Evolutionary conservation across 2,888 invertebrate species (phyloP), one percentile per base, ranked within the genome.

Genomic region (Trichopria drosophilae): DNA sequence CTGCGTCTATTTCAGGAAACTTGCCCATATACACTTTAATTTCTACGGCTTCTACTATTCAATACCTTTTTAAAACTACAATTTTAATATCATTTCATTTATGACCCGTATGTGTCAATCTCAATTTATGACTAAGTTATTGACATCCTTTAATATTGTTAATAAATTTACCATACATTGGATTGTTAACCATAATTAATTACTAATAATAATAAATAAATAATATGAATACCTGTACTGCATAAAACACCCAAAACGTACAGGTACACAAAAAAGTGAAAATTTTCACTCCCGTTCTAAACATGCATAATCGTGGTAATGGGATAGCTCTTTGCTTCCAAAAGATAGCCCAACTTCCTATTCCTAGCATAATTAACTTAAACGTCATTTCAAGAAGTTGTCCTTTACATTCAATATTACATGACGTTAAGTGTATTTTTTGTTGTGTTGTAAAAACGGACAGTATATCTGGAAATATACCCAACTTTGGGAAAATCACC

Each of bases 181-280:
- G n/a, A n/a, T n/a, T n/a, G n/a, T 6, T 9, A 18, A 2, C 18
- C 18, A 31, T n/a, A 31, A 7, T 31, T 6, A 12, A 31, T 13
- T 9, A 15, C 6, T 29, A 29, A 18, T 28, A 23, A 29, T 5
- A 24, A 26, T 26, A 28, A 10, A 39, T 29, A 16, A 31, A 28
- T 45, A 36, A 31, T 26, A 40, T 10, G 35, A 43, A 60, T 59
- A 78, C 76, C 77, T 97, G 92, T 41, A 97, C 95, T 65, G 93
- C 87, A 75, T 97, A 99, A 78, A 99, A 99, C 13, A 99, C 80
- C 98, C 99, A 99, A 78, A 94, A 98, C 4, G 96, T 90, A 77
- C 97, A 94, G 56, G 91, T 90, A 74, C 96, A 90, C 10, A 99
- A 86, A 29, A 94, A 85, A 26, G 95, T 85, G 45, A 97, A 83